Evolutionary conservation across 2,797 vertebrate species (phyloP).

Genomic region (Rhabdomys pumilio): DNA sequence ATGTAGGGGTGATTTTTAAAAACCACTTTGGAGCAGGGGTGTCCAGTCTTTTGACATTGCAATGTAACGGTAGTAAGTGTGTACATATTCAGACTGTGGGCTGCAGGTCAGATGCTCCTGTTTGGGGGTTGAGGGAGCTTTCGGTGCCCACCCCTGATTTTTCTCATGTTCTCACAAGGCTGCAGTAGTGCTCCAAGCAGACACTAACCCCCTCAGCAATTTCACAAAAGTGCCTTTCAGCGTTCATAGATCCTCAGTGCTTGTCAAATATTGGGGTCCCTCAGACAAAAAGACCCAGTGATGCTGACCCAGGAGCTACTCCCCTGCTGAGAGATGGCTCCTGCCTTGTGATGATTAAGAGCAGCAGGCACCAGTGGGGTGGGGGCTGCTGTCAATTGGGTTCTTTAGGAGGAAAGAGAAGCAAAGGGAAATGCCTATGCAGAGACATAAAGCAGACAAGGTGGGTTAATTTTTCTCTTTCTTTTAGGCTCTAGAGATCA

Average conservation of each 20-base stretch:
- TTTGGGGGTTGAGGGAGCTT: background rate
- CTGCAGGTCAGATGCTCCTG: too few species aligned
- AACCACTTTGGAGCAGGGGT: background rate
- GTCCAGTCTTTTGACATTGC: background rate
- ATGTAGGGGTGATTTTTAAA: background rate
- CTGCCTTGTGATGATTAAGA: background rate
- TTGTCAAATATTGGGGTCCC: background rate
- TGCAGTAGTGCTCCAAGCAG: background rate
- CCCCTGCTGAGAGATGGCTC: background rate
- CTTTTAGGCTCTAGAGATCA: background rate
- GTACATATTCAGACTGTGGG: background rate
- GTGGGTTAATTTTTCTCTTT: background rate
- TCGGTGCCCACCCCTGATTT: background rate
- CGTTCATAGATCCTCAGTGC: background rate
- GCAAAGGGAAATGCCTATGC: background rate
- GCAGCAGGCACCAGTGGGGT: fast-evolving
- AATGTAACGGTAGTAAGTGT: background rate
- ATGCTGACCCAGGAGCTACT: background rate
- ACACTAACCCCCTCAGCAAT: background rate
- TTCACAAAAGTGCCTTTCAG: background rate
- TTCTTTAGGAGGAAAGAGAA: background rate
- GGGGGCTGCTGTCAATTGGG: background rate
- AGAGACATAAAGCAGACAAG: background rate
- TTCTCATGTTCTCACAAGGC: background rate
- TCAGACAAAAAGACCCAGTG: background rate